phyloP scores from a whole-genome alignment of 2,113 vertebrate genomes.

The Crotalus horridus region DNA sequence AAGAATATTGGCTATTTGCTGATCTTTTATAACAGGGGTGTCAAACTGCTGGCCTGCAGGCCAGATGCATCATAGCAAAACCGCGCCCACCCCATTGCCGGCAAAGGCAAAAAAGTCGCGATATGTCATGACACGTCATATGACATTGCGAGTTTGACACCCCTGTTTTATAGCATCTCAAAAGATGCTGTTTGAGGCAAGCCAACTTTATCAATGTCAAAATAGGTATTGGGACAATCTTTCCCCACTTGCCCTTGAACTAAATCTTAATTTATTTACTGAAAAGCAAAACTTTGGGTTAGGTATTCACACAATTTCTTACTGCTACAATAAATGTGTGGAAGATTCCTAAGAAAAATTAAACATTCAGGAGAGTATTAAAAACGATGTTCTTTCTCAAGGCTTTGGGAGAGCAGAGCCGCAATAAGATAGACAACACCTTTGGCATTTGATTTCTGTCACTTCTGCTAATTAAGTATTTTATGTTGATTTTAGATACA shows the following conservation, averaged over 20 bases:
- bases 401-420: background rate
- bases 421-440: background rate
- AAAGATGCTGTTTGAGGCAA: background rate
- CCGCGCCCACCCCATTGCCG: too few relatives aligned
- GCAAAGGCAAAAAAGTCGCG: too few relatives aligned
- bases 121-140: rapidly evolving
- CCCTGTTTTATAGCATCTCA: too few relatives aligned
- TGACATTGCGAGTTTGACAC: too few relatives aligned
- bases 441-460: background rate
- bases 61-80: too few relatives aligned
- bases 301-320: background rate
- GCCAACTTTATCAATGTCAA: background rate
- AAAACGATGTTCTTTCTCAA: background rate
- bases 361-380: too few relatives aligned
- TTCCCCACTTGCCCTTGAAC: background rate
- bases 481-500: background rate
- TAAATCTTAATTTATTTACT: background rate
- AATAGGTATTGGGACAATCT: background rate
- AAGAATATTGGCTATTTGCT: background rate
- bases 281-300: background rate
- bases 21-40: background rate
- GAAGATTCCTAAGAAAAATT: background rate
- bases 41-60: too few relatives aligned
- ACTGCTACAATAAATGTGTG: background rate
- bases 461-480: background rate